Evolutionary conservation across 2,888 invertebrate species (phyloP), one percentile per base, ranked within the genome.

Genomic region (Zaprionus obscuricornis): DNA sequence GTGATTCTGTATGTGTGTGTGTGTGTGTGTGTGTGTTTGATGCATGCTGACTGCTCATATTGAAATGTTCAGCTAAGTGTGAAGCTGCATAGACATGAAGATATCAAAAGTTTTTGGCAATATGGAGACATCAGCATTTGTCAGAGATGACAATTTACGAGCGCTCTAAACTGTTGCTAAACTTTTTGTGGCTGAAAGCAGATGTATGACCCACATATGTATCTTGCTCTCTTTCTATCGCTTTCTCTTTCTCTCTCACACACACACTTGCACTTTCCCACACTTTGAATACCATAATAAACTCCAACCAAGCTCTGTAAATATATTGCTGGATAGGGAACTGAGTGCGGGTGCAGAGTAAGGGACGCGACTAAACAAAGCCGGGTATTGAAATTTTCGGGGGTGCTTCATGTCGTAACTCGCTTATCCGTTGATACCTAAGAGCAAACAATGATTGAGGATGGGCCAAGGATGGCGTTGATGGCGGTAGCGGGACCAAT

Each of bases 351-450:
- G n/a, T n/a, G n/a, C n/a, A n/a, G n/a, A n/a, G n/a, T n/a, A n/a
- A n/a, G n/a, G n/a, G n/a, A n/a, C n/a, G n/a, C n/a, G n/a, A n/a
- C n/a, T n/a, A 27, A 26, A 6, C n/a, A n/a, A 34, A 31, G 16
- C 34, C 29, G 59, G 47, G 34, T 58, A 67, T 73, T 66, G 62
- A 56, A 54, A 66, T 63, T 72, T 50, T 36, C n/a, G n/a, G 29
- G 47, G 36, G 31, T 33, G 33, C 29, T 50, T 18, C 27, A 29
- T 43, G 59, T 43, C 36, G 56, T 42, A 52, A 37, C 49, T 51
- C 64, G 73, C 50, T 67, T 67, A 67, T 63, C 37, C 57, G 47
- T 36, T 46, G 55, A 50, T 60, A 66, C 36, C 60, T 20, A 37
- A 47, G 14, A 24, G 45, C 49, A 54, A 72, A 57, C 52, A 66